A percentile compares a stretch with the other conserved stretches of the same genome.
Evolutionary conservation across 2,888 invertebrate species (phyloP).

Genomic region (Chrysomela aeneicollis): DNA sequence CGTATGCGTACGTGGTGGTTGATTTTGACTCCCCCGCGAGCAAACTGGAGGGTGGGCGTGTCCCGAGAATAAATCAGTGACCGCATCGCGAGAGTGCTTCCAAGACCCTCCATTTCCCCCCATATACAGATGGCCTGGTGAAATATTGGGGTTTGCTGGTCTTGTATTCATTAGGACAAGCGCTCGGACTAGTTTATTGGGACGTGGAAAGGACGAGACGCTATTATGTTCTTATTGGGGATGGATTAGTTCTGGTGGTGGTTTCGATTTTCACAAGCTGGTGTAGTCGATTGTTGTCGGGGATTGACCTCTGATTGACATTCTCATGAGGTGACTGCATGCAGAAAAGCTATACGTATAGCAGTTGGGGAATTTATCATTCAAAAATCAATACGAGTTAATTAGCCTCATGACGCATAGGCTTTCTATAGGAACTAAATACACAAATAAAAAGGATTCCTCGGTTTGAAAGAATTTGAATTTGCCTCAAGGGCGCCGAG

Average conservation of each 20-base stretch:
- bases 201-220: not conserved
- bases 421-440: too few species aligned
- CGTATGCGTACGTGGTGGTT: constrained; percentile 26
- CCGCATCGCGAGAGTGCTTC: constrained; percentile 36
- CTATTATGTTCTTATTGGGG: not conserved
- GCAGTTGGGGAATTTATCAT: too few species aligned
- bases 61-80: constrained; percentile 34
- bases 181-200: not conserved
- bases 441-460: too few species aligned
- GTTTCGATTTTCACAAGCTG: not conserved
- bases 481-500: too few species aligned
- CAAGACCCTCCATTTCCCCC: constrained; percentile 30
- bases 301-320: too few species aligned
- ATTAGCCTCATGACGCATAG: too few species aligned
- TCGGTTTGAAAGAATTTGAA: too few species aligned
- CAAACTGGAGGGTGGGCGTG: constrained; percentile 34
- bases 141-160: constrained; percentile 1
- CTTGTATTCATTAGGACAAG: constrained; percentile 5
- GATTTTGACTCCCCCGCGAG: constrained; percentile 26
- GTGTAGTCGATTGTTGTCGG: not conserved
- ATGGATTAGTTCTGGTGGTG: not conserved
- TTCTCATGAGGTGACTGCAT: too few species aligned
- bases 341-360: too few species aligned
- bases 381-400: too few species aligned
- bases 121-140: constrained; percentile 22